Percentiles rank a stretch among this genome's conserved stretches.
phyloP scores from a whole-genome alignment of 1,140 invertebrate species.

The Carposina sasakii region DNA sequence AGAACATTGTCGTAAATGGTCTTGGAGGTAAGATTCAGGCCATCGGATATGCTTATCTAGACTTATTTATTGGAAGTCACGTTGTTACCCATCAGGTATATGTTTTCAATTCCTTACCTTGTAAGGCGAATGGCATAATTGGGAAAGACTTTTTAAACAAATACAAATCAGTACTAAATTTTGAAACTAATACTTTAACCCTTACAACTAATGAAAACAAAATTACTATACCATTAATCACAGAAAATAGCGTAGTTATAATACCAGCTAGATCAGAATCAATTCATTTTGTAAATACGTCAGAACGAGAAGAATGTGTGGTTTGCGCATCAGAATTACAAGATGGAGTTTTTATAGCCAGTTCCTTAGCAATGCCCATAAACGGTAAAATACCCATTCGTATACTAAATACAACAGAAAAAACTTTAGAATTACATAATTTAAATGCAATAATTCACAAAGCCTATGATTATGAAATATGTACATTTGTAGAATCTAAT shows the following conservation, averaged over 20 bases:
- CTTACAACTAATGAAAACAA: no score
- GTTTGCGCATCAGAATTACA: conserved; percentile 12
- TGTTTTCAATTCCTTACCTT: conserved; percentile 26
- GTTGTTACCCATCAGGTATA: conserved; percentile 20
- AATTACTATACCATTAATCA: no score
- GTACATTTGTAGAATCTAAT: background rate
- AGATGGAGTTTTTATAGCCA: conserved; percentile 20
- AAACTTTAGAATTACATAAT: background rate
- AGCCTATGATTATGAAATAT: background rate
- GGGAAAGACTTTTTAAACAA: conserved; percentile 14
- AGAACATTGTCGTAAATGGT: conserved; percentile 20
- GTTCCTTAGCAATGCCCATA: conserved; percentile 10
- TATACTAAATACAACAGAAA: conserved; percentile 15
- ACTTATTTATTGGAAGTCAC: conserved; percentile 7
- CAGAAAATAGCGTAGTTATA: no score
- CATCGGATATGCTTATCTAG: conserved; percentile 24
- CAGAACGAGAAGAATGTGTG: conserved; percentile 14
- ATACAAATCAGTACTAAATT: conserved; percentile 14
- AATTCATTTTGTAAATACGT: conserved; percentile 7
- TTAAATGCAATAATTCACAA: background rate
- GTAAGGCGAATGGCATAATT: conserved; percentile 19
- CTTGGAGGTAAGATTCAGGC: conserved; percentile 23
- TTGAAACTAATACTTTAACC: background rate
- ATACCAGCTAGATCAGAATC: conserved; percentile 2
- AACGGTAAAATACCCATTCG: conserved; percentile 14